phyloP scores from a whole-genome alignment of 2,797 vertebrate species.

The Acestrorhynchus altus region DNA sequence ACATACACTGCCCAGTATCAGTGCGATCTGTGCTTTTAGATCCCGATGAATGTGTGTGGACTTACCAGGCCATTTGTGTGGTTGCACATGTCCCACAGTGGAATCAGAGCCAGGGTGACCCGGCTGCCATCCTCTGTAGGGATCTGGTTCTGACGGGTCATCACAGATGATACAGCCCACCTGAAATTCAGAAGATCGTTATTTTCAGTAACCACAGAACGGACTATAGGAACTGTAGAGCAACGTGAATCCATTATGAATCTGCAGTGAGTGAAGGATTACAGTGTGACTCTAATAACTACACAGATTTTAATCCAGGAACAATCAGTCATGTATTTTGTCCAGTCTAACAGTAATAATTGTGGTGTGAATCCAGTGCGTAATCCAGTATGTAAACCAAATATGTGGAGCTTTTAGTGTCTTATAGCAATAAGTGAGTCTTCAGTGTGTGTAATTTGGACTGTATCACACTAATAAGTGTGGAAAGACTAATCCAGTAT shows the following conservation, averaged over 20 bases:
- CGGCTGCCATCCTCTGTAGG: constrained; percentile 95
- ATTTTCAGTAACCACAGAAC: neutral
- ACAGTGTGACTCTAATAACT: too few species aligned
- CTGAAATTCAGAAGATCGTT: constrained; percentile 67
- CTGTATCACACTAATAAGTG: too few species aligned
- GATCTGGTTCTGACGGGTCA: constrained; percentile 99
- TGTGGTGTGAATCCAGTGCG: too few species aligned
- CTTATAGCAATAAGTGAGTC: too few species aligned
- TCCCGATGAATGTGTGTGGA: neutral
- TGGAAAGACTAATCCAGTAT: too few species aligned
- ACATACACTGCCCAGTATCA: neutral
- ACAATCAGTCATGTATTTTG: too few species aligned
- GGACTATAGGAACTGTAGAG: neutral
- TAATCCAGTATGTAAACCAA: too few species aligned
- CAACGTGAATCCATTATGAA: neutral
- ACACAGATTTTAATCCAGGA: too few species aligned
- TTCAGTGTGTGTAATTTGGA: too few species aligned
- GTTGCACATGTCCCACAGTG: constrained; percentile 99
- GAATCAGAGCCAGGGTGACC: constrained; percentile 95
- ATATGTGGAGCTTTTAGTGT: too few species aligned
- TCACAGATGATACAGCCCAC: constrained; percentile 98
- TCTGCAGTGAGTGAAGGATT: neutral
- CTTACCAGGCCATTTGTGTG: constrained; percentile 96
- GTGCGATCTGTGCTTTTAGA: neutral
- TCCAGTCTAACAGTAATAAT: too few species aligned